A percentile compares a stretch with the other conserved stretches of the same genome.
phyloP scores from a whole-genome alignment of 2,797 vertebrate genomes.

The Ciconia nigra region DNA sequence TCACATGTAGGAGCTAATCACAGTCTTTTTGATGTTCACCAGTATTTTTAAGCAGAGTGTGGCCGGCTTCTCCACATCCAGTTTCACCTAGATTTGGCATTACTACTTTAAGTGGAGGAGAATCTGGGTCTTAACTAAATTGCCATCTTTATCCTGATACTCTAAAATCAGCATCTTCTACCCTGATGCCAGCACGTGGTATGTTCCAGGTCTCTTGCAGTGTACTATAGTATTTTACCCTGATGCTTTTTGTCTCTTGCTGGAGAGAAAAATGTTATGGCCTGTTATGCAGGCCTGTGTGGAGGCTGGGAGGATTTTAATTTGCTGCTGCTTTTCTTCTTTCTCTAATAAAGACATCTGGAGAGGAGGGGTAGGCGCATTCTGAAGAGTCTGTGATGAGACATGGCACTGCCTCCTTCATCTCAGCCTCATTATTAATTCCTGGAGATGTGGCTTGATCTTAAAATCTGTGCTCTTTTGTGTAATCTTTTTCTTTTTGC shows the following conservation, averaged over 20 bases:
- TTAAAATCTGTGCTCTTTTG: neutral
- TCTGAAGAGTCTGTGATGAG: neutral
- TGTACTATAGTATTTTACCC: neutral
- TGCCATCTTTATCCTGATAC: neutral
- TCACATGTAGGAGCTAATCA: neutral
- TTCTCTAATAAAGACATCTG: neutral
- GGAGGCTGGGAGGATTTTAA: neutral
- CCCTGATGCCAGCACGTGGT: neutral
- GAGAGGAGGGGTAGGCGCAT: neutral
- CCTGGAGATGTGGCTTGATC: neutral
- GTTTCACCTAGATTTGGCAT: neutral
- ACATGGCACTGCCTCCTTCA: neutral
- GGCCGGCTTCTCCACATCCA: neutral
- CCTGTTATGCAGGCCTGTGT: neutral
- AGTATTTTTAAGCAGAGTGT: neutral
- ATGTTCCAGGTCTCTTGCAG: neutral
- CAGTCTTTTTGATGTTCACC: neutral
- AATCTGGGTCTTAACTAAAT: neutral
- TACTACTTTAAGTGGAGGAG: neutral
- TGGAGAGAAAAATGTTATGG: neutral
- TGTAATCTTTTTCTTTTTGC: neutral
- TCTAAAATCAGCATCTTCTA: neutral
- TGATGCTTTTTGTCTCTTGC: neutral
- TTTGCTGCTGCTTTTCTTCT: neutral
- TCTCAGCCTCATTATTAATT: neutral